phyloP scores from a whole-genome alignment of 2,888 invertebrate species.

The Hirtodrosophila trivittata region DNA sequence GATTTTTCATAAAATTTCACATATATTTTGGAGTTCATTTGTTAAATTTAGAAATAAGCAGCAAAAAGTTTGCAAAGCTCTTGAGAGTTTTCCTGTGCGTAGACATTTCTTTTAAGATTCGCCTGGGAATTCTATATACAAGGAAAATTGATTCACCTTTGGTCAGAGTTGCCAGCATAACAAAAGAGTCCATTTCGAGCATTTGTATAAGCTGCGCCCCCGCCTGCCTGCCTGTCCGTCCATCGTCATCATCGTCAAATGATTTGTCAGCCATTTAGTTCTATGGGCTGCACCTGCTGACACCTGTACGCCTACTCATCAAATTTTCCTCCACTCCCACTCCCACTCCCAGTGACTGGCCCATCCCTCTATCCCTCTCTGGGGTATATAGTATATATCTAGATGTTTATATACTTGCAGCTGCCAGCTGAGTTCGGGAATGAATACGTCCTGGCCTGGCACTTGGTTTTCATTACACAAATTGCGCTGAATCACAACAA shows the following conservation, averaged over 20 bases:
- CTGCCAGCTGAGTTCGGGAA: background rate
- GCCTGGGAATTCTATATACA: too few species aligned
- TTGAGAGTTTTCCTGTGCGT: too few species aligned
- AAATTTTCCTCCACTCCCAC: background rate
- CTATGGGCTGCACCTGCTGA: constrained; percentile 26
- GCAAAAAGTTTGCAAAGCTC: too few species aligned
- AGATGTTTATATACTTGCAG: background rate
- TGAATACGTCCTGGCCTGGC: constrained; percentile 5
- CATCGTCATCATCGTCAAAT: constrained; percentile 13
- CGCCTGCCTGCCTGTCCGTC: too few species aligned
- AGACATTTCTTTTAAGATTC: too few species aligned
- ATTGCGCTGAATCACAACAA: constrained; percentile 43
- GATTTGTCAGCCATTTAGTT: constrained; percentile 29
- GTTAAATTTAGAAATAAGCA: too few species aligned
- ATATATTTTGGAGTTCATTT: too few species aligned
- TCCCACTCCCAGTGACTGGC: too few species aligned
- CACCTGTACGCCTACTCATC: constrained; percentile 25
- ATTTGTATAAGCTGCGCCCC: constrained; percentile 1
- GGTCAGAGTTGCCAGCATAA: background rate
- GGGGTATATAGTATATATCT: background rate
- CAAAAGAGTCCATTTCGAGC: background rate
- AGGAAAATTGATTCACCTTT: background rate
- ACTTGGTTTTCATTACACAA: constrained; percentile 63
- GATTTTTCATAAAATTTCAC: too few species aligned
- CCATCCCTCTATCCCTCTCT: background rate